Conservation (phyloP, 2,888 invertebrate species). For the Drosophila meridiana region DNA sequence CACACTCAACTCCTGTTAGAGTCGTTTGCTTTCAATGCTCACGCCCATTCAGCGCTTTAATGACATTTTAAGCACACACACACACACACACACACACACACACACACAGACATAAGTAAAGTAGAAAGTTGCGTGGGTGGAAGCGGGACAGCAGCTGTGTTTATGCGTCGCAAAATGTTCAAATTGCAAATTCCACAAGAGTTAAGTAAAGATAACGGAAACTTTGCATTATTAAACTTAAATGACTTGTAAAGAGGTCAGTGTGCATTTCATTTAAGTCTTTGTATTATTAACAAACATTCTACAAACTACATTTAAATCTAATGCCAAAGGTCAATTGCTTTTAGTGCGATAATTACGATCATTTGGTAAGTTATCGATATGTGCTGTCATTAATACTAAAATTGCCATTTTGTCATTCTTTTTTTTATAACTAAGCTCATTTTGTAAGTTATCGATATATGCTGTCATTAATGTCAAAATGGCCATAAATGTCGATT, state of each 20-base stretch:
- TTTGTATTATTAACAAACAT: neutral
- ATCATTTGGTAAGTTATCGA: slow-evolving; percentile 5
- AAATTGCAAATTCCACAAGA: slow-evolving; percentile 14
- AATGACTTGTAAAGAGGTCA: slow-evolving; percentile 22
- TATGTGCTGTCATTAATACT: neutral
- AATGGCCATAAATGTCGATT: too few species aligned
- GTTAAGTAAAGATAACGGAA: slow-evolving; percentile 8
- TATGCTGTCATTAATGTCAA: too few species aligned
- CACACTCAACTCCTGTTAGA: slow-evolving; percentile 10
- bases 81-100: slow-evolving; percentile 8
- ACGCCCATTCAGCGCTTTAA: slow-evolving; percentile 60
- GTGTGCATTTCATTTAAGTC: neutral
- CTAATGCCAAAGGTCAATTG: neutral
- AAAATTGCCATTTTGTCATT: neutral
- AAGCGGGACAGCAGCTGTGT: slow-evolving; percentile 19
- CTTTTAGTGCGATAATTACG: neutral
- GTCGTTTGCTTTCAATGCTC: slow-evolving; percentile 33
- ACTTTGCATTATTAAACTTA: slow-evolving; percentile 8
- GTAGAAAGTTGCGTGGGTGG: neutral
- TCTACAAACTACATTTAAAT: neutral
- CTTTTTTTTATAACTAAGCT: too few species aligned
- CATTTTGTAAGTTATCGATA: too few species aligned
- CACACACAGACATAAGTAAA: neutral
- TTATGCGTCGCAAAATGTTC: slow-evolving; percentile 39
- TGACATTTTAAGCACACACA: slow-evolving; percentile 73